Base-by-base conservation (phyloP, 2,888 invertebrate genomes). In the Brachypterus glaber region DNA sequence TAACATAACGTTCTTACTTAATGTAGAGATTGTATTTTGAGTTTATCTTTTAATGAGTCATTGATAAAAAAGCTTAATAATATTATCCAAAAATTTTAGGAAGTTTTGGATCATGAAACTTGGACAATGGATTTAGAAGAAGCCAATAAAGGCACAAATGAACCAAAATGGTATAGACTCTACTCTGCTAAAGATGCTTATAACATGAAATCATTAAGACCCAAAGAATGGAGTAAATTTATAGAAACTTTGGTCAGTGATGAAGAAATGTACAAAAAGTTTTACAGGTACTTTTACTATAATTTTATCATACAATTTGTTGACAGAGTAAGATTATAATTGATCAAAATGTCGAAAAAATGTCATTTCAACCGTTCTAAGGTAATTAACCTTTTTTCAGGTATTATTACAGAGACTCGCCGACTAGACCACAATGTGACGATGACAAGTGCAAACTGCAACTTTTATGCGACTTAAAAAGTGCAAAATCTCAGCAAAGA, bases 101-200 rank as follows among this genome's bases (percentile, higher is more conserved):
- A 85, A 67, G 90, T 96, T 16, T 76, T 93, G 13, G 95, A 96
- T 64, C 93, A 92, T 59, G 92, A 93, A 64, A 91, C 88, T 1
- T 95, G 91, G 88, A 86, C 89, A 30, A 84, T 92, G 79, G 89
- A 96, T 64, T 66, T 96, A 42, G 86, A 87, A 50, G 84, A 87
- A 62, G 92, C 95, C 1, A 96, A 96, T 67, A 69, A 82, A 5
- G 82, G 81, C 51, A 79, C 40, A 17, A 44, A 51, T 9, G 71
- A 83, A 4, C 87, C 88, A 4, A 79, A 82, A 50, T 92, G 90
- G 90, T 83, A 82, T 60, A 85, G 87, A 63, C 67, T 90, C 46
- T 91, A 91, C 57, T 82, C 85, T 8, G 86, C 87, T 2, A 72
- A 83, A 45, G 78, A 83, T 26, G 82, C 85, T 0, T 93, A 89